Evolutionary conservation across 2,797 vertebrate genomes (phyloP).

Genomic region (Sebastes taczanowskii): DNA sequence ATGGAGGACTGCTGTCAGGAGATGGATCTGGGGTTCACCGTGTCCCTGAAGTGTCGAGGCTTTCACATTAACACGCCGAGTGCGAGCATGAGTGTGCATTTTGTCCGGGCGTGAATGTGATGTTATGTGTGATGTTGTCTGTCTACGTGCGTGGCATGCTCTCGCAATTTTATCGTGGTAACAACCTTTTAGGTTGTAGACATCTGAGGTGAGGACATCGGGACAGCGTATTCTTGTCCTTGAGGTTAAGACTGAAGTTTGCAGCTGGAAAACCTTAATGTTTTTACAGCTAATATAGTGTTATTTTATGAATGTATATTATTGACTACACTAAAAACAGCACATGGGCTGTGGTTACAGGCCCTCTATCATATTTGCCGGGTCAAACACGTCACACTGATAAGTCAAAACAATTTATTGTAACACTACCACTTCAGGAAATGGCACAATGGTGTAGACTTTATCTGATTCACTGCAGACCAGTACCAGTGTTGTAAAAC

Average conservation of each 20-base stretch:
- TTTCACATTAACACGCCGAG: constrained; percentile 68
- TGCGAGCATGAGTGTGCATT: constrained; percentile 41
- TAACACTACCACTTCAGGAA: too few relatives aligned
- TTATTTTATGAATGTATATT: background rate
- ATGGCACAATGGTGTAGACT: too few relatives aligned
- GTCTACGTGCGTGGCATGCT: constrained; percentile 10
- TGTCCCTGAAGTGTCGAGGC: constrained; percentile 71
- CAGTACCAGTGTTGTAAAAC: background rate
- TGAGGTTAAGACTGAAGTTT: background rate
- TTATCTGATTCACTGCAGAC: too few relatives aligned
- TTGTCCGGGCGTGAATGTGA: constrained; percentile 36
- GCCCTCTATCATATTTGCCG: too few relatives aligned
- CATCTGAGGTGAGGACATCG: background rate
- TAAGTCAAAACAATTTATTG: too few relatives aligned
- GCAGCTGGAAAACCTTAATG: background rate
- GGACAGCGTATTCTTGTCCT: background rate
- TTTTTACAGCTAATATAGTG: background rate
- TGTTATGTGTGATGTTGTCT: constrained; percentile 7
- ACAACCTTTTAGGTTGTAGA: background rate
- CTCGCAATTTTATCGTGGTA: background rate
- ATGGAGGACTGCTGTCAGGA: constrained; percentile 63
- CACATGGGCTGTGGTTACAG: background rate
- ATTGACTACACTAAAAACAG: background rate
- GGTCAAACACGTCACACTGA: too few relatives aligned
- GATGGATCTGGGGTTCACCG: constrained; percentile 63